Conservation (phyloP, 2,113 vertebrate species). For the Gasterosteus nipponicus region DNA sequence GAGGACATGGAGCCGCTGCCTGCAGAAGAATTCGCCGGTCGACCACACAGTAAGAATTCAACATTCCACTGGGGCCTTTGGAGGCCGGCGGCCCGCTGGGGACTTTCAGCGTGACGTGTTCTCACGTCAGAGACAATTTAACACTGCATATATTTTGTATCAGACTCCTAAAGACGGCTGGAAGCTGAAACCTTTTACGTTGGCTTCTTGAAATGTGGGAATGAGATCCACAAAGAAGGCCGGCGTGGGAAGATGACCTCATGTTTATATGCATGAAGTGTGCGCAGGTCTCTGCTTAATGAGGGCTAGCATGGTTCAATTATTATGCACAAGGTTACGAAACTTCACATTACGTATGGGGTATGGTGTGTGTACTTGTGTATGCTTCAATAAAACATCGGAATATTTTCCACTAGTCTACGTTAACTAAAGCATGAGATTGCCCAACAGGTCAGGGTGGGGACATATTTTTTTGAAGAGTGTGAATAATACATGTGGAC, state of each 20-base stretch:
- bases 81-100: constrained; percentile 18
- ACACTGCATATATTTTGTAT: not conserved
- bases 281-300: constrained; percentile 69
- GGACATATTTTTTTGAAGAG: not conserved
- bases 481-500: constrained; percentile 28
- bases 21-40: no score
- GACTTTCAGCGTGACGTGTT: constrained; percentile 10
- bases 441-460: not conserved
- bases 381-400: constrained; percentile 70
- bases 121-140: not conserved
- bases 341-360: constrained; percentile 69
- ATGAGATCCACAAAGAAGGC: constrained; percentile 53
- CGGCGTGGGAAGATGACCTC: constrained; percentile 60
- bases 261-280: constrained; percentile 66
- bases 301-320: constrained; percentile 81
- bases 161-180: constrained; percentile 12
- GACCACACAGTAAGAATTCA: constrained; percentile 40
- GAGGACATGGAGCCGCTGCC: not conserved
- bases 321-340: constrained; percentile 79
- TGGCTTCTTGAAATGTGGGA: constrained; percentile 35
- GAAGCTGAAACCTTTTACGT: constrained; percentile 19
- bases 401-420: constrained; percentile 64
- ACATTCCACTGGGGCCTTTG: constrained; percentile 55
- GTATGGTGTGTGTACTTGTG: constrained; percentile 74
- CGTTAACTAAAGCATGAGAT: not conserved